These are phyloP conservation scores for Egretta garzetta DNA, from an alignment of 2,113 vertebrate species.

Conservation along the genomic window DNA sequence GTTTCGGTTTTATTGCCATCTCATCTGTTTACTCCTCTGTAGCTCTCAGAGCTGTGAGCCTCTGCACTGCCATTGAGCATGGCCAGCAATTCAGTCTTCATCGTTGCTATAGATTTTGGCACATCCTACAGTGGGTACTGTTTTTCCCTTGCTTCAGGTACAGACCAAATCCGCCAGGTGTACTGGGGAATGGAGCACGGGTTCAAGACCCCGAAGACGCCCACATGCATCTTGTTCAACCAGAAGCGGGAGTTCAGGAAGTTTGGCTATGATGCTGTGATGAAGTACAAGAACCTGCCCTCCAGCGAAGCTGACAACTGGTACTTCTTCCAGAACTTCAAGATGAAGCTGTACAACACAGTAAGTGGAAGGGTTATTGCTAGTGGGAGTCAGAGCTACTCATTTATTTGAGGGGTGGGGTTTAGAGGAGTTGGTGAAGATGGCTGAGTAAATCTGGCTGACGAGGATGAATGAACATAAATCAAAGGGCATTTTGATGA, in stretches of 20 bases:
- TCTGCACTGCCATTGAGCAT: neutral
- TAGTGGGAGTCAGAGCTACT: neutral
- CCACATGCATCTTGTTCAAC: constrained; percentile 43
- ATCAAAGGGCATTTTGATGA: neutral
- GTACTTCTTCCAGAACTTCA: constrained; percentile 59
- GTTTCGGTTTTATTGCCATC: neutral
- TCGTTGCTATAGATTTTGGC: constrained; percentile 19
- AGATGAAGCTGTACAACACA: constrained; percentile 51
- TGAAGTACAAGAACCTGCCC: neutral
- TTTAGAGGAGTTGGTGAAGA: neutral
- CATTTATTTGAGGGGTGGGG: neutral
- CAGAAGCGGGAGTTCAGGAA: neutral
- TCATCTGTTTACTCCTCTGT: fast-evolving
- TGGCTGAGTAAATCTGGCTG: neutral
- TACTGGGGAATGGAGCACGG: neutral
- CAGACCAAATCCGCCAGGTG: neutral
- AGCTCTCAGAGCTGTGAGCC: fast-evolving
- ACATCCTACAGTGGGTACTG: constrained; percentile 38
- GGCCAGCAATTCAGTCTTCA: neutral
- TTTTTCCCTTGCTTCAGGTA: neutral
- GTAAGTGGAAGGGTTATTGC: neutral
- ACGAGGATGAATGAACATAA: neutral
- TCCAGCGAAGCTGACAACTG: neutral
- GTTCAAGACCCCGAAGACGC: neutral
- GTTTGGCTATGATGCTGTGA: constrained; percentile 60